Conservation (phyloP, 2,797 vertebrate species). For the Mionectes olivaceus region DNA sequence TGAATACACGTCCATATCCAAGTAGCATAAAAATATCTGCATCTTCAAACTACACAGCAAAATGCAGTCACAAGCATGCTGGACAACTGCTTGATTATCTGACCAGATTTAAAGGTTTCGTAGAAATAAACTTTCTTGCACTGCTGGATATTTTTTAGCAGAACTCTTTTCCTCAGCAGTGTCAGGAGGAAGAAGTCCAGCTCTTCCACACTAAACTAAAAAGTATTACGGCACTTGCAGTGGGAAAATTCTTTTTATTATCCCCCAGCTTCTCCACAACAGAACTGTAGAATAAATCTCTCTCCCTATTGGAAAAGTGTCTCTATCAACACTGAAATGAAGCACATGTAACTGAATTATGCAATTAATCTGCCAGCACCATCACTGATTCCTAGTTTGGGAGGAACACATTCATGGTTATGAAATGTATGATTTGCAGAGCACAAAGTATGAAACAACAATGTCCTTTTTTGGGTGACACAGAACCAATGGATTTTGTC, state of each 20-base stretch:
- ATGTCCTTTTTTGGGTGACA: background rate
- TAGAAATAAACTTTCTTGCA: background rate
- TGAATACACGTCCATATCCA: background rate
- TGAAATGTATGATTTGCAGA: background rate
- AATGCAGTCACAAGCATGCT: background rate
- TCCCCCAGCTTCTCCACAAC: background rate
- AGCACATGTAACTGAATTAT: background rate
- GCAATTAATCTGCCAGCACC: conserved; percentile 14
- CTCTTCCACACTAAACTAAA: background rate
- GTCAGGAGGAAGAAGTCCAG: background rate
- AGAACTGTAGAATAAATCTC: background rate
- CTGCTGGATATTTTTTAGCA: background rate
- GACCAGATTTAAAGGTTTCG: background rate
- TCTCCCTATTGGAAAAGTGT: background rate
- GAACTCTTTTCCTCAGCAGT: background rate
- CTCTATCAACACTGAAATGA: background rate
- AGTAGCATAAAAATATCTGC: background rate
- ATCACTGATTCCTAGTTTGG: background rate
- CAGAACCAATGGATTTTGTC: background rate
- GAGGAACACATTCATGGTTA: background rate
- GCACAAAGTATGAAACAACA: background rate
- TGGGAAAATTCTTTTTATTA: background rate
- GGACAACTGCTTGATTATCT: background rate
- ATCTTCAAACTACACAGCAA: background rate
- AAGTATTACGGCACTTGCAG: background rate